Percentiles rank a stretch among this genome's conserved stretches.
These are phyloP conservation scores for Vulpes lagopus DNA, from an alignment of 2,113 vertebrate genomes.

Conservation along the genomic window DNA sequence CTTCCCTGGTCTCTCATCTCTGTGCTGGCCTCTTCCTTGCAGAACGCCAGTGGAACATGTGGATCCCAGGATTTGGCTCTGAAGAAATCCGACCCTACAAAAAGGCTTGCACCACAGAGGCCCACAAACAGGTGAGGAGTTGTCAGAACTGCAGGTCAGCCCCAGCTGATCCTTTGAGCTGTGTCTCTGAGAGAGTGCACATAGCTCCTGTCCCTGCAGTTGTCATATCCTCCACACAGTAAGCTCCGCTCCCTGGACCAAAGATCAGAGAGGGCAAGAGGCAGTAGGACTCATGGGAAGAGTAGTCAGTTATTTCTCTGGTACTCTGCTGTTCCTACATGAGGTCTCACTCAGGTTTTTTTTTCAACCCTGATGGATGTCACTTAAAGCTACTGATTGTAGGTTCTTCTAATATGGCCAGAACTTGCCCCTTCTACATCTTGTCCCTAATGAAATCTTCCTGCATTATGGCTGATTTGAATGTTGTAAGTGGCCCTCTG, in stretches of 20 bases:
- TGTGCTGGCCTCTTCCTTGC: conserved; percentile 56
- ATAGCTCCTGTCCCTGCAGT: not conserved
- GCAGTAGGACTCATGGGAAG: not conserved
- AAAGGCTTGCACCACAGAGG: conserved; percentile 99
- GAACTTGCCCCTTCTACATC: not conserved
- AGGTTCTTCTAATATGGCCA: not conserved
- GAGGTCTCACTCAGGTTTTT: conserved; percentile 10
- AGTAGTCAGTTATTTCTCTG: not conserved
- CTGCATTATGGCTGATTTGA: not conserved
- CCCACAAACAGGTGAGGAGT: conserved; percentile 97
- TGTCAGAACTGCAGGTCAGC: not conserved
- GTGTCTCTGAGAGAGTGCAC: not conserved
- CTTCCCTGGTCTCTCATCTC: not conserved
- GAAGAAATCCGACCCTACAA: conserved; percentile 99
- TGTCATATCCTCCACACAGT: not conserved
- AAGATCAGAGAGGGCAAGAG: not conserved
- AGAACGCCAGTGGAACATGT: conserved; percentile 99
- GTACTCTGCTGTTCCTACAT: not conserved
- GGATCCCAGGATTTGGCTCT: conserved; percentile 99
- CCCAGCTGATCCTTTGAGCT: not conserved
- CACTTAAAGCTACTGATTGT: conserved; percentile 28
- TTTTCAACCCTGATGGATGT: not conserved
- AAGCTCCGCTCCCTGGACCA: not conserved
- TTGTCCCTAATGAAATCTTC: not conserved
- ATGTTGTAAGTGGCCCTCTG: not conserved